These are phyloP conservation scores for Chelmon rostratus DNA, from an alignment of 2,797 vertebrate species.

Conservation along the genomic window DNA sequence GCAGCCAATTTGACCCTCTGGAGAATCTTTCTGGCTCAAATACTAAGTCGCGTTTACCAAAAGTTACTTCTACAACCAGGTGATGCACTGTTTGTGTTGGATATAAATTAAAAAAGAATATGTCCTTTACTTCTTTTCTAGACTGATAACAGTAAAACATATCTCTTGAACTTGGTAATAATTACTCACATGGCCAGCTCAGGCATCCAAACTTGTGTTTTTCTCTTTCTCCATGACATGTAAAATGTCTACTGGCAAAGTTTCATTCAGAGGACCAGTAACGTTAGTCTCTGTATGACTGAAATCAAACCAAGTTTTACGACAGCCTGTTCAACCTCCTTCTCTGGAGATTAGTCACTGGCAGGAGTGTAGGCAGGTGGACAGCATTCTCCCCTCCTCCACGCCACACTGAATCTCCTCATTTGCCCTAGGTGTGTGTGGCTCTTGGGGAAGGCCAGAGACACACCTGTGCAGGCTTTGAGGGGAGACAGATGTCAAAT, in stretches of 20 bases:
- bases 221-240: background rate
- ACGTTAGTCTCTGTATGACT: constrained; percentile 17
- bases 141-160: background rate
- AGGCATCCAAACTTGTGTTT: background rate
- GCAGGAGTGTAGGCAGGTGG: constrained; percentile 34
- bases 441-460: constrained; percentile 1
- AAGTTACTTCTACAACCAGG: background rate
- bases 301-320: constrained; percentile 22
- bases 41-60: background rate
- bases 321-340: constrained; percentile 35
- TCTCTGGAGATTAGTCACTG: constrained; percentile 54
- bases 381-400: constrained; percentile 35
- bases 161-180: background rate
- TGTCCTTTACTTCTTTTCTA: background rate
- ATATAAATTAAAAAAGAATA: background rate
- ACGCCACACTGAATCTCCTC: constrained; percentile 13
- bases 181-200: constrained; percentile 3
- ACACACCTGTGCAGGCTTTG: constrained; percentile 60
- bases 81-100: background rate
- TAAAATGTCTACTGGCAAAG: background rate
- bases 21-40: background rate
- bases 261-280: constrained; percentile 18
- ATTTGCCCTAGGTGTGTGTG: constrained; percentile 42
- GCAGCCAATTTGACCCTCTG: background rate
- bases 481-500: constrained; percentile 59